Conservation (phyloP, 2,797 vertebrate genomes). For the Gobio occitaniae region DNA sequence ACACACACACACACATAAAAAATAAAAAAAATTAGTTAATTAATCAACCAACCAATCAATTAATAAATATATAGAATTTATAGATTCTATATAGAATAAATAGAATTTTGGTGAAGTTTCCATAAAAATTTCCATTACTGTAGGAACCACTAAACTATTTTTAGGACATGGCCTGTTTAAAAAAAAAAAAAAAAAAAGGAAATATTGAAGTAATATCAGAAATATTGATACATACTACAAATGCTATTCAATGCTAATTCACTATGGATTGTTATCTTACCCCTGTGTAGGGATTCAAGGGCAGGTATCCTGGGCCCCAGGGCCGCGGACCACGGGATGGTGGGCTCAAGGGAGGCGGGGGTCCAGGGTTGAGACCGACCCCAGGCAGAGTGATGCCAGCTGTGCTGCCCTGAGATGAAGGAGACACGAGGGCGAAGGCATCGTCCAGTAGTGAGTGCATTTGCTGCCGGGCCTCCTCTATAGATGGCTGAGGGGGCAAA, state of each 20-base stretch:
- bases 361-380: constrained; percentile 63
- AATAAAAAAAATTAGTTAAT: no score
- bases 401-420: constrained; percentile 76
- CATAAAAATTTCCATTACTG: not conserved
- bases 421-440: constrained; percentile 88
- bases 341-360: constrained; percentile 73
- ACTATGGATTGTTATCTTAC: constrained; percentile 66
- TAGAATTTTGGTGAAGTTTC: not conserved
- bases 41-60: no score
- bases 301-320: constrained; percentile 81
- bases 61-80: no score
- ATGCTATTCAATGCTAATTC: not conserved
- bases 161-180: not conserved
- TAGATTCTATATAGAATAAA: no score
- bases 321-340: constrained; percentile 74
- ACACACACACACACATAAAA: no score
- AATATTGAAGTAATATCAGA: not conserved
- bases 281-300: constrained; percentile 71
- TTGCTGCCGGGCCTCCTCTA: constrained; percentile 90
- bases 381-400: constrained; percentile 78
- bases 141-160: not conserved
- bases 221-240: not conserved
- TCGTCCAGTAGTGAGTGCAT: constrained; percentile 92
- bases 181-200: not conserved
- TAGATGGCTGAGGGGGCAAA: constrained; percentile 85